Conservation (phyloP, 2,113 vertebrate genomes). For the Pedetes capensis region DNA sequence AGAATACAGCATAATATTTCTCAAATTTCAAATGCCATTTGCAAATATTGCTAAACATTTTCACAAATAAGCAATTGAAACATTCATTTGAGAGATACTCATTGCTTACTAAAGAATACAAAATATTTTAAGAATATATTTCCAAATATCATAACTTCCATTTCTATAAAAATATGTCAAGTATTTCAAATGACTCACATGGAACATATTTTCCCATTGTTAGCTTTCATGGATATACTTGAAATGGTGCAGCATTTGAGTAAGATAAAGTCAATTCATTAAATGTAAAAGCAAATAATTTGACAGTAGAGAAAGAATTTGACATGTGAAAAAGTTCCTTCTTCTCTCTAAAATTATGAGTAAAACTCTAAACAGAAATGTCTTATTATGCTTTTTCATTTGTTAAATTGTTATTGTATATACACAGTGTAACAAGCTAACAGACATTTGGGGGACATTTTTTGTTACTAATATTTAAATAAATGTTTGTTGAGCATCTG, state of each 20-base stretch:
- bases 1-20: neutral
- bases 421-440: too few relatives aligned
- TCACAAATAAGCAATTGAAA: neutral
- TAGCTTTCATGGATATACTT: neutral
- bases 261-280: neutral
- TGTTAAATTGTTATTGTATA: neutral
- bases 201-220: neutral
- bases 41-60: constrained; percentile 17
- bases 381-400: neutral
- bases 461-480: too few relatives aligned
- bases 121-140: neutral
- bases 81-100: neutral
- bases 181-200: neutral
- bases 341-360: neutral
- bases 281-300: neutral
- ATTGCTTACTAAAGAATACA: neutral
- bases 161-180: neutral
- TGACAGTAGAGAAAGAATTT: neutral
- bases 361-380: neutral
- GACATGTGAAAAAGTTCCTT: neutral
- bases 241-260: neutral
- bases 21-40: neutral
- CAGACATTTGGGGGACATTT: too few relatives aligned
- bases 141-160: neutral
- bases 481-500: too few relatives aligned